These are phyloP conservation scores for Leguminivora glycinivorella DNA, from an alignment of 1,140 invertebrate genomes.

Conservation along the genomic window DNA sequence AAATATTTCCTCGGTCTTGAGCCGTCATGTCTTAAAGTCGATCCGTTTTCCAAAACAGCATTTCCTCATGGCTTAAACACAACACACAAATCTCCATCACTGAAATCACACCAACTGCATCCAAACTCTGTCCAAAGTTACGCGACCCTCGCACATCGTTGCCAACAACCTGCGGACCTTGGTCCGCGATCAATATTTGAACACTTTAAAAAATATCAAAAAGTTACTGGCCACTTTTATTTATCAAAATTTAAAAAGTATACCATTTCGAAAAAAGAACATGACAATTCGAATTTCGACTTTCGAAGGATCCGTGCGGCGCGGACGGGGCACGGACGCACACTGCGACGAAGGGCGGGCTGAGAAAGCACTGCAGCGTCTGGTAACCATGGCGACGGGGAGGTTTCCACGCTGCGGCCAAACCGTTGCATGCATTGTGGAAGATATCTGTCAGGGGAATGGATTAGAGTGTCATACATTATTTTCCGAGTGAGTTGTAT, in stretches of 20 bases:
- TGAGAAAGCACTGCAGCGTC: constrained; percentile 68
- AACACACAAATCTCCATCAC: constrained; percentile 49
- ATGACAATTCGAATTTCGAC: constrained; percentile 23
- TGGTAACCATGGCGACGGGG: constrained; percentile 61
- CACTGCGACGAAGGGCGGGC: constrained; percentile 68
- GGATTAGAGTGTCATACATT: constrained; percentile 34
- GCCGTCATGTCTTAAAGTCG: constrained; percentile 61
- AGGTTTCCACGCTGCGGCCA: constrained; percentile 37
- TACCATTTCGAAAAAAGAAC: constrained; percentile 28
- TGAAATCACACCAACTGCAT: constrained; percentile 67
- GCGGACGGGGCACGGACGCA: constrained; percentile 45
- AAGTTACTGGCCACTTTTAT: neutral
- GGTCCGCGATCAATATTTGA: neutral
- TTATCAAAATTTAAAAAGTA: neutral
- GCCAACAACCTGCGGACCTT: neutral
- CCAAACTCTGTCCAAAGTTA: constrained; percentile 63
- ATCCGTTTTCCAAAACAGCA: constrained; percentile 44
- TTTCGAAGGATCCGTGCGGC: constrained; percentile 39
- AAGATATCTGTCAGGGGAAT: constrained; percentile 40
- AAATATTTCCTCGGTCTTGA: constrained; percentile 65
- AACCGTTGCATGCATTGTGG: constrained; percentile 39
- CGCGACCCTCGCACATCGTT: constrained; percentile 30
- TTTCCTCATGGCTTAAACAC: constrained; percentile 64
- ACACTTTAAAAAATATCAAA: constrained; percentile 18
- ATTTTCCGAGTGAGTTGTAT: constrained; percentile 16